Base-by-base conservation (phyloP, 2,888 invertebrate species). In the Uloborus plumipes region DNA sequence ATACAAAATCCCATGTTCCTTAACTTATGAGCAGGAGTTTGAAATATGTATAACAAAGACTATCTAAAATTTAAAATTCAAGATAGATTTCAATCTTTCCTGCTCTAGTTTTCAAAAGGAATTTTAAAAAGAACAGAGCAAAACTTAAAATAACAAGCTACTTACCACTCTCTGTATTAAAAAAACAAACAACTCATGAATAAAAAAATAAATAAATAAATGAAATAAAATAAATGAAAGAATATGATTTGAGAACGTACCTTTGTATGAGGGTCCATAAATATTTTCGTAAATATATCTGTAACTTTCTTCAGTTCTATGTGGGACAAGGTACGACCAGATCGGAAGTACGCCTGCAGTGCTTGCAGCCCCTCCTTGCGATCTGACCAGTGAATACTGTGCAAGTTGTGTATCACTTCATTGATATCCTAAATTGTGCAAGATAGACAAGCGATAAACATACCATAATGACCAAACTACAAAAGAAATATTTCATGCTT, bases 181-280 rank as follows among this genome's bases (percentile, higher is more conserved):
- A 53, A 76, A 61, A 47, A 31, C 18, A 61, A 47, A 31, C 20
- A 69, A 77, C 13, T 16, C 20, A 64, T 49, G 26, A 58, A 13
- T 66, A 64, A 39, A 26, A 51, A 71, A 53, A 65, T 49, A 11
- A 69, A 16, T 11, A 55, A 55, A 55, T 55, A 11, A 55, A 16
- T n/a, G n/a, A 9, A 55, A 14, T 15, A 65, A 70, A 75, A 9
- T 51, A 66, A 39, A 55, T 55, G 9, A 14, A n/a, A 55, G 2
- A 55, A 55, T 9, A 11, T 14, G 55, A 6, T 55, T 18, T 50
- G 9, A 11, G 50, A n/a, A 76, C 69, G 18, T 69, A 91, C 91
- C 91, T 96, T 94, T 87, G 97, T 93, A 90, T 98, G 96, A 2
- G 97, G 95, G 90, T 99, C 98, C 92, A 97, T 96, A 89, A 99